These are phyloP conservation scores for Montifringilla adamsi DNA, from an alignment of 2,113 vertebrate species.

Conservation along the genomic window DNA sequence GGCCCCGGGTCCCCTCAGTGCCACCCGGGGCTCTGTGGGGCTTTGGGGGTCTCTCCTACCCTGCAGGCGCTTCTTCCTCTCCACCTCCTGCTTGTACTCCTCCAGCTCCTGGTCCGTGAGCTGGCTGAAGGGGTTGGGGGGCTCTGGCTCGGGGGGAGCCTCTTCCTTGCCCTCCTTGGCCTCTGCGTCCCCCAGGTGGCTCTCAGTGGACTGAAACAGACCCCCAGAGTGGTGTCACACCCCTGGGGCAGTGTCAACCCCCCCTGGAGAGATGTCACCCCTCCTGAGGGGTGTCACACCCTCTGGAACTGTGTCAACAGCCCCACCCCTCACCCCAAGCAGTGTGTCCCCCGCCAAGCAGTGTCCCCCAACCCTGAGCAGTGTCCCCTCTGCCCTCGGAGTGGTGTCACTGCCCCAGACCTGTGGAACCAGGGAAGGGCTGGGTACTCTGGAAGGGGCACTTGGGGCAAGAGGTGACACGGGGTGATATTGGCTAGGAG, in stretches of 20 bases:
- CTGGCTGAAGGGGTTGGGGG: conserved; percentile 94
- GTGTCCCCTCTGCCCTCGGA: neutral
- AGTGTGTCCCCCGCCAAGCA: neutral
- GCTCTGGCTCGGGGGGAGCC: conserved; percentile 77
- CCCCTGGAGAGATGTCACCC: no score
- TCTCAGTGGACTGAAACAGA: conserved; percentile 83
- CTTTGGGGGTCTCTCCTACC: conserved; percentile 70
- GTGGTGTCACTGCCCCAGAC: neutral
- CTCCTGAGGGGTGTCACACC: no score
- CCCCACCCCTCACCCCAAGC: no score
- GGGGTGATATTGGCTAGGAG: neutral
- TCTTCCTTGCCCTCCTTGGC: conserved; percentile 55
- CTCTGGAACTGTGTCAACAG: no score
- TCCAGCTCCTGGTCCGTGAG: conserved; percentile 96
- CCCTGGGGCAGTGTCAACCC: neutral
- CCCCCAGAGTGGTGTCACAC: neutral
- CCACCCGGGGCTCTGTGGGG: neutral
- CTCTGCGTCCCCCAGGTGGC: conserved; percentile 61
- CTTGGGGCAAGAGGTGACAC: neutral
- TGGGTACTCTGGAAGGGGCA: no score
- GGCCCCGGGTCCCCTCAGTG: accelerated
- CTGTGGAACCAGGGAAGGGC: no score
- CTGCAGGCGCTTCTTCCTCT: conserved; percentile 85
- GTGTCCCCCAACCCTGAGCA: neutral
- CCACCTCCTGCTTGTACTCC: conserved; percentile 93